Evolutionary conservation across 2,797 vertebrate genomes (phyloP).

Genomic region (Carapus acus): DNA sequence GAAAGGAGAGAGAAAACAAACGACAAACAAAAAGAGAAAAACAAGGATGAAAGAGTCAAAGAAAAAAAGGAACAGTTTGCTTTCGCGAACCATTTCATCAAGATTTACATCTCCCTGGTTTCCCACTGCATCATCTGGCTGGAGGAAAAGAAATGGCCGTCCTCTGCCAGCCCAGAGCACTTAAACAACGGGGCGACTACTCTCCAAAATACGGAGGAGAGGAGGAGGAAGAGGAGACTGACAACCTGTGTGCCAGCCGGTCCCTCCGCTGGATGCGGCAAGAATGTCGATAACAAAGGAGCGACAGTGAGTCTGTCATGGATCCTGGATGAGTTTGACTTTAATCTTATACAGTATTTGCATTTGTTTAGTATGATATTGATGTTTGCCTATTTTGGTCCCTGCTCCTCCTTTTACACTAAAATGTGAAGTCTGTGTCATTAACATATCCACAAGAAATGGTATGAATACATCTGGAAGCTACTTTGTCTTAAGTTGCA

Average conservation of each 20-base stretch:
- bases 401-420: no score
- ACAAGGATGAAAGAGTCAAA: slow-evolving; percentile 75
- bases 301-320: slow-evolving; percentile 46
- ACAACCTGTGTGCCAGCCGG: slow-evolving; percentile 16
- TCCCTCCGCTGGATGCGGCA: slow-evolving; percentile 20
- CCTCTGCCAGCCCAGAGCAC: slow-evolving; percentile 50
- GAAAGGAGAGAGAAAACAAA: slow-evolving; percentile 59
- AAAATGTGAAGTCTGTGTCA: no score
- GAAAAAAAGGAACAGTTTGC: slow-evolving; percentile 75
- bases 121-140: slow-evolving; percentile 50
- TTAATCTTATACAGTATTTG: no score
- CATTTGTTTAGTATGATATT: no score
- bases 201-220: slow-evolving; percentile 29
- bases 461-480: no score
- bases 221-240: slow-evolving; percentile 23
- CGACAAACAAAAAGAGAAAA: slow-evolving; percentile 64
- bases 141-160: slow-evolving; percentile 58
- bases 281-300: slow-evolving; percentile 24
- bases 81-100: slow-evolving; percentile 64
- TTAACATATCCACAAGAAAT: no score
- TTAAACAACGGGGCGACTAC: slow-evolving; percentile 42
- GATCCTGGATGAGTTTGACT: slow-evolving; percentile 36
- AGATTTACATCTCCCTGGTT: slow-evolving; percentile 39
- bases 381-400: no score
- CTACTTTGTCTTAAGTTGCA: no score